Evolutionary conservation across 1,140 invertebrate species (phyloP), one percentile per base, ranked within the genome.

Genomic region (Drosophila orena): DNA sequence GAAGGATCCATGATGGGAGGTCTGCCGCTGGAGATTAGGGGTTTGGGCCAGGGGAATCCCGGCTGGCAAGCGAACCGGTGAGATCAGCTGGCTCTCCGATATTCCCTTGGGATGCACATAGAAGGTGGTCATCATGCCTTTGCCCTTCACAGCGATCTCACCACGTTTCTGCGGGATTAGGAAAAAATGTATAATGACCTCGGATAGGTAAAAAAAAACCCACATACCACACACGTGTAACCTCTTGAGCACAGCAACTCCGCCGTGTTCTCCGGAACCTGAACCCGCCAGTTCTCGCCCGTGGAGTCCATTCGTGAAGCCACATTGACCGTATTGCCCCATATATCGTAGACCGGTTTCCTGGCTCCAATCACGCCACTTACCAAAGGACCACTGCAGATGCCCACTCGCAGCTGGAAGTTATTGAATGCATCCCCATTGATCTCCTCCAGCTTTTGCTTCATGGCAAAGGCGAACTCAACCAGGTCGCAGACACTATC

Each of bases 281-380:
- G 97, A 62, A 98, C 97, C 22, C 95, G 94, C 64, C 97, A 97
- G 93, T 97, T 96, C 22, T 95, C 94, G 1, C 97, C 97, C 0
- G 97, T 98, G 2, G 96, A 97, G 90, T 98, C 97, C 97, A 98
- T 98, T 30, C 97, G 93, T 15, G 97, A 98, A 4, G 98, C 98
- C 84, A 98, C 97, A 93, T 99, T 99, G 0, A 99, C 98, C 1
- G 98, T 98, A 91, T 98, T 94, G 0, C 98, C 98, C 98, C 98
- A 99, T 71, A 99, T 98, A 90, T 99, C 98, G 93, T 98, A 99
- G 59, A 99, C 98, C 0, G 98, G 98, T 90, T 99, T 99, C 27
- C 98, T 95, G 0, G 98, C 98, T 1, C 98, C 98, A 74, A 99
- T 99, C 0, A 99, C 98, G 2, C 98, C 98, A 55, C 98, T 98